Evolutionary conservation across 2,113 vertebrate species (phyloP).

Genomic region (Oenanthe oenanthe): DNA sequence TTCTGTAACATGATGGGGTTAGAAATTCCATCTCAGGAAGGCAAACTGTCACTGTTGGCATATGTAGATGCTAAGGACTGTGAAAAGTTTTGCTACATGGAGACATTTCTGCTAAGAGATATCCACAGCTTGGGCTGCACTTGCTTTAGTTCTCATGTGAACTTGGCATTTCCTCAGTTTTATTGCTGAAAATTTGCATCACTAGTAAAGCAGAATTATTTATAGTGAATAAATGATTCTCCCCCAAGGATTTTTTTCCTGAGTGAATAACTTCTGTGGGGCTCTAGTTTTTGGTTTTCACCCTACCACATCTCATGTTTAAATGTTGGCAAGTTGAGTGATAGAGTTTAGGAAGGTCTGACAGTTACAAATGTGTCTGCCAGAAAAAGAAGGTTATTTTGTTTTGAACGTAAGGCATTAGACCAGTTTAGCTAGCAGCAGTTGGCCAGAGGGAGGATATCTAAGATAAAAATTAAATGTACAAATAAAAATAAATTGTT

Average conservation of each 20-base stretch:
- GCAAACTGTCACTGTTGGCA: not conserved
- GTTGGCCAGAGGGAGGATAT: not conserved
- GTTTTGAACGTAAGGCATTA: not conserved
- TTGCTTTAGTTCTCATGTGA: not conserved
- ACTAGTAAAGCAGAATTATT: not conserved
- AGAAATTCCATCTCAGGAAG: not conserved
- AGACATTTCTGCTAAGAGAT: not conserved
- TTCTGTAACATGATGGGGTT: not conserved
- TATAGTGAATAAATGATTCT: not conserved
- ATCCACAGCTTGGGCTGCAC: not conserved
- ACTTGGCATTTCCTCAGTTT: not conserved
- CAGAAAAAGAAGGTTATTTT: not conserved
- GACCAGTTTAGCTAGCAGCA: not conserved
- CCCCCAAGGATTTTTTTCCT: not conserved
- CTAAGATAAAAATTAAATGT: not conserved
- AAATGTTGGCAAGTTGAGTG: not conserved
- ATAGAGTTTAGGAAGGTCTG: not conserved
- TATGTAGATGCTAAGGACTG: not conserved
- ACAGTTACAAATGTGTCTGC: not conserved
- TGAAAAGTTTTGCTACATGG: not conserved
- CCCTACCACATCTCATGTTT: not conserved
- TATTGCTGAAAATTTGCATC: not conserved
- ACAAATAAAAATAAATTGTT: not conserved
- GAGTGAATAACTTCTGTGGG: not conserved
- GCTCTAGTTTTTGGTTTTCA: not conserved